Conservation (phyloP, 1,140 invertebrate species). For the Drosophila littoralis region DNA sequence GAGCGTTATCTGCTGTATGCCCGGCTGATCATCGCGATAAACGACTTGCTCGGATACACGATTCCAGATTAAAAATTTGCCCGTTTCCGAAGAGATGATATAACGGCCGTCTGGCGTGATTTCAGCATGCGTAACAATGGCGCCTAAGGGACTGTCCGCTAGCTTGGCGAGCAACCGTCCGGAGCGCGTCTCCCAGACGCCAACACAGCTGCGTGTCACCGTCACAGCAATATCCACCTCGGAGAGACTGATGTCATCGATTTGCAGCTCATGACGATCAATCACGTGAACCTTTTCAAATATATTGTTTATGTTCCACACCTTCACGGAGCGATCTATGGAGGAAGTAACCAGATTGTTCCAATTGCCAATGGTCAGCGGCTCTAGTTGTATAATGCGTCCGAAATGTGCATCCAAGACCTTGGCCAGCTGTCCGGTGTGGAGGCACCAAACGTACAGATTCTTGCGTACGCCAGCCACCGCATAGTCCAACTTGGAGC, state of each 20-base stretch:
- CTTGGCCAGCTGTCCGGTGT: slow-evolving; percentile 92
- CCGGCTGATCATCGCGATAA: slow-evolving; percentile 93
- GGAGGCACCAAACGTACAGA: slow-evolving; percentile 96
- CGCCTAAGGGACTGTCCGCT: slow-evolving; percentile 95
- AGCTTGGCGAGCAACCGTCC: slow-evolving; percentile 93
- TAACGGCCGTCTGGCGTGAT: slow-evolving; percentile 94
- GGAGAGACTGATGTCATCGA: slow-evolving; percentile 95
- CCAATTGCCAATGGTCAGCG: slow-evolving; percentile 94
- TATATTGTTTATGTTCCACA: slow-evolving; percentile 99
- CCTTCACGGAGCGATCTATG: slow-evolving; percentile 98
- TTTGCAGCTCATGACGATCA: slow-evolving; percentile 97
- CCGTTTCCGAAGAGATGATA: slow-evolving; percentile 96
- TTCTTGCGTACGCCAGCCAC: slow-evolving; percentile 98
- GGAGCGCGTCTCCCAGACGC: slow-evolving; percentile 96
- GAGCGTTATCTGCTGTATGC: slow-evolving; percentile 93
- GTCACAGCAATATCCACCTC: slow-evolving; percentile 92
- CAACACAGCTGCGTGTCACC: slow-evolving; percentile 96
- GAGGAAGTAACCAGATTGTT: slow-evolving; percentile 98
- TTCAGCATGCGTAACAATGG: slow-evolving; percentile 96
- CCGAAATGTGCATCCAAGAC: slow-evolving; percentile 98
- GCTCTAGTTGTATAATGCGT: slow-evolving; percentile 95
- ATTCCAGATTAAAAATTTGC: slow-evolving; percentile 96
- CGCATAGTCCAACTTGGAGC: slow-evolving; percentile 94
- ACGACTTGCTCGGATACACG: slow-evolving; percentile 92
- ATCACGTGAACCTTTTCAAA: slow-evolving; percentile 98